Evolutionary conservation across 1,140 invertebrate species (phyloP).

Genomic region (Nasonia giraulti): DNA sequence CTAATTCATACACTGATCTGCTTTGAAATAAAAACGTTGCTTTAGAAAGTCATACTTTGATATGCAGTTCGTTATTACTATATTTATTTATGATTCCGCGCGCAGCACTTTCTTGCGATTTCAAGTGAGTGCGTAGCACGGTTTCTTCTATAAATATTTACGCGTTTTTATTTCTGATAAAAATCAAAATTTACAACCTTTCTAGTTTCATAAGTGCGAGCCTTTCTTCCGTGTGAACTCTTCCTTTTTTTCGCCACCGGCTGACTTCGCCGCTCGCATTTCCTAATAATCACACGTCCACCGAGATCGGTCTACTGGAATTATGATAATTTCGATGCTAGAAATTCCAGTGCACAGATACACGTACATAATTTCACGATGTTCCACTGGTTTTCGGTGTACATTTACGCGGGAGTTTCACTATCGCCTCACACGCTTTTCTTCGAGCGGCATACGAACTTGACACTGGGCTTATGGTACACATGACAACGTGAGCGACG

Average conservation of each 20-base stretch:
- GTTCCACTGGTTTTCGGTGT: not conserved
- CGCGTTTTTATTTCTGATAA: not conserved
- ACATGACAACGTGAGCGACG: no score
- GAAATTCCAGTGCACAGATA: not conserved
- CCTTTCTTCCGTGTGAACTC: not conserved
- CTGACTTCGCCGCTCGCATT: not conserved
- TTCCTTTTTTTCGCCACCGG: constrained; percentile 5
- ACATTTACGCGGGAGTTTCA: no score
- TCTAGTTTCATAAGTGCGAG: not conserved
- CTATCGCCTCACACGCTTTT: no score
- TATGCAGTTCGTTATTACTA: not conserved
- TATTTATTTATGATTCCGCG: not conserved
- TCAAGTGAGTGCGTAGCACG: not conserved
- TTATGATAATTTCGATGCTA: constrained; percentile 23
- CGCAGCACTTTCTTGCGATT: not conserved
- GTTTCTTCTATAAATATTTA: constrained; percentile 8
- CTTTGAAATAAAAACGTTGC: not conserved
- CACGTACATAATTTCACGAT: not conserved
- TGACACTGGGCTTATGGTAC: no score
- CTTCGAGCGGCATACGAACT: no score
- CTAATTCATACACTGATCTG: no score
- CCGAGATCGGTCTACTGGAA: not conserved
- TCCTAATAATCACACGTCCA: constrained; percentile 9
- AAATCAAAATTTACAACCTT: not conserved
- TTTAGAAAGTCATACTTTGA: constrained; percentile 15